phyloP scores from a whole-genome alignment of 1,140 invertebrate species.

The Archegozetes longisetosus region DNA sequence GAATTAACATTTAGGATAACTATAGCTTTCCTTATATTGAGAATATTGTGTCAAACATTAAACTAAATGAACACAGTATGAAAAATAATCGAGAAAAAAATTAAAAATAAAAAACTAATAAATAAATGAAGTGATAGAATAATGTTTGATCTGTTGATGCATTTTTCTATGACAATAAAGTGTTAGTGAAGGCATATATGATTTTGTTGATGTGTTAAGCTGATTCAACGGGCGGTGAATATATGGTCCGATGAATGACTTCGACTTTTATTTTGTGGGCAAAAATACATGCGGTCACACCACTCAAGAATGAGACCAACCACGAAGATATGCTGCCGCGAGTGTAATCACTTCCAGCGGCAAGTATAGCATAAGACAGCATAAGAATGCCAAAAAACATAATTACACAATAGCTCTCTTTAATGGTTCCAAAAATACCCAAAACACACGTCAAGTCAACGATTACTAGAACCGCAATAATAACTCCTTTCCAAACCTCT shows the following conservation, averaged over 20 bases:
- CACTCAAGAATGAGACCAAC: not conserved
- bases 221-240: too few relatives aligned
- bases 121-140: too few relatives aligned
- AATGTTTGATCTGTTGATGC: too few relatives aligned
- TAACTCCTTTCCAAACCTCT: not conserved
- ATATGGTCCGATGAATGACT: not conserved
- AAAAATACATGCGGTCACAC: not conserved
- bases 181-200: too few relatives aligned
- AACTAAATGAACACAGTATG: too few relatives aligned
- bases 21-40: too few relatives aligned
- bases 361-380: constrained; percentile 1
- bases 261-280: not conserved
- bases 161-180: too few relatives aligned
- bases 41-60: too few relatives aligned
- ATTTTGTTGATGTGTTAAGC: too few relatives aligned
- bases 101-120: too few relatives aligned
- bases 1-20: too few relatives aligned
- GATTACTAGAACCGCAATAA: not conserved
- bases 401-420: not conserved
- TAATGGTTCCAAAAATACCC: not conserved
- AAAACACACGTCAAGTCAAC: not conserved
- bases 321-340: not conserved
- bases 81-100: too few relatives aligned
- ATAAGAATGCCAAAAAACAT: not conserved
- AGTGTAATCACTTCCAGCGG: not conserved